phyloP scores from a whole-genome alignment of 2,797 vertebrate genomes.

The Pangasius sanitwongsei region DNA sequence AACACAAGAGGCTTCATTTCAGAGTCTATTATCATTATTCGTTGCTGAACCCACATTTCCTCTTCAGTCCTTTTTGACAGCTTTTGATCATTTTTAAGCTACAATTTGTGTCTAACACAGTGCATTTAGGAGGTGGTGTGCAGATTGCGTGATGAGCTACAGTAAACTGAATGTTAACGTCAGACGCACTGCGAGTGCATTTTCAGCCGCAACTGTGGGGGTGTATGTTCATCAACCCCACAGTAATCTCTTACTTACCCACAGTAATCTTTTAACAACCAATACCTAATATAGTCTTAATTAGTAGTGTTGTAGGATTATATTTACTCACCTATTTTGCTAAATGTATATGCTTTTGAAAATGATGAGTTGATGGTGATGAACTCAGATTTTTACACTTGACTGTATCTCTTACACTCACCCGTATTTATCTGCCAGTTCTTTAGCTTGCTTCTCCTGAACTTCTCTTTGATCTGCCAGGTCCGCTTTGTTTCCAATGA shows the following conservation, averaged over 20 bases:
- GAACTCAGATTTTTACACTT: background rate
- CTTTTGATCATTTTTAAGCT: background rate
- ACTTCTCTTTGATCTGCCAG: conserved; percentile 91
- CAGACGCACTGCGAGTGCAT: background rate
- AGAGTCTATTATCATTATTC: background rate
- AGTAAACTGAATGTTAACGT: background rate
- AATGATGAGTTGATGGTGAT: background rate
- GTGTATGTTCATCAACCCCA: background rate
- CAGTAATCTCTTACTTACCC: background rate
- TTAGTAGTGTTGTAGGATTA: background rate
- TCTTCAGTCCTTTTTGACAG: background rate
- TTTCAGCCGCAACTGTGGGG: background rate
- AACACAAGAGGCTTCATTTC: background rate
- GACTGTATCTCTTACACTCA: conserved; percentile 57
- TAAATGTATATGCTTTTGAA: background rate
- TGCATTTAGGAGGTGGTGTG: background rate
- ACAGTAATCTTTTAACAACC: background rate
- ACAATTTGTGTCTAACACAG: background rate
- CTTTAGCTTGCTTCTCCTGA: conserved; percentile 89
- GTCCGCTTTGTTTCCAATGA: conserved; percentile 94
- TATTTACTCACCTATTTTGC: background rate
- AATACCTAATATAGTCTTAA: background rate
- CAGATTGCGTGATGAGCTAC: no score
- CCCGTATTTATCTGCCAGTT: conserved; percentile 94
- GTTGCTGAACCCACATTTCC: background rate